A percentile compares a stretch with the other conserved stretches of the same genome.
These are phyloP conservation scores for Coremacera marginata DNA, from an alignment of 2,888 invertebrate species.

Conservation along the genomic window DNA sequence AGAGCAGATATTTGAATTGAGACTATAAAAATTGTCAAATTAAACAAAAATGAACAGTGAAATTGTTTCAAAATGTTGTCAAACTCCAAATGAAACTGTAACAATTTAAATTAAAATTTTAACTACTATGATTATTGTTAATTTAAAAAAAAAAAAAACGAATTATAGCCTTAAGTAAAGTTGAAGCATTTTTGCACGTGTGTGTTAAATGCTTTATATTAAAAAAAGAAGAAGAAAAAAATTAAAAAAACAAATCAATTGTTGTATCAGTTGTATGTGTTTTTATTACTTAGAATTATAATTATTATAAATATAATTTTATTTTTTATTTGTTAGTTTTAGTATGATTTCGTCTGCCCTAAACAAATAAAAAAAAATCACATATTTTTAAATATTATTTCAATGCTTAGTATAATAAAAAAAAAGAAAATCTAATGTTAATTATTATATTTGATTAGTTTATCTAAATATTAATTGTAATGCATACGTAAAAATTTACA, in stretches of 20 bases:
- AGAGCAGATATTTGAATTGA: background rate
- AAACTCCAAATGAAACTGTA: background rate
- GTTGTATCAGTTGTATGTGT: background rate
- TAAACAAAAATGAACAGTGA: background rate
- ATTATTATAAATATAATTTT: background rate
- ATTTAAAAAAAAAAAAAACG: background rate
- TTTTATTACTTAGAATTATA: background rate
- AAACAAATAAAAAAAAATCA: too few species aligned
- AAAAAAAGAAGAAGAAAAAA: conserved; percentile 41
- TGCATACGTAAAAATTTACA: conserved; percentile 29
- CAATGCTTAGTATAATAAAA: background rate
- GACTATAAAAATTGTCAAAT: background rate
- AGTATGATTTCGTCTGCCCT: too few species aligned
- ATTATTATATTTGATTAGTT: conserved; percentile 31
- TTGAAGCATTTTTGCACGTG: background rate
- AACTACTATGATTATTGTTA: too few species aligned
- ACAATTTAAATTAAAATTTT: too few species aligned
- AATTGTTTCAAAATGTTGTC: background rate
- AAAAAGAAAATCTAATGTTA: conserved; percentile 21
- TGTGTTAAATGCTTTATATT: conserved; percentile 45
- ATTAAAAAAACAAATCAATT: background rate
- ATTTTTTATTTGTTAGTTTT: background rate
- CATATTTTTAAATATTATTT: too few species aligned
- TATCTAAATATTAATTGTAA: conserved; percentile 33
- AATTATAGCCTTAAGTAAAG: conserved; percentile 4